phyloP scores from a whole-genome alignment of 2,113 vertebrate genomes.

The Nipponia nippon region DNA sequence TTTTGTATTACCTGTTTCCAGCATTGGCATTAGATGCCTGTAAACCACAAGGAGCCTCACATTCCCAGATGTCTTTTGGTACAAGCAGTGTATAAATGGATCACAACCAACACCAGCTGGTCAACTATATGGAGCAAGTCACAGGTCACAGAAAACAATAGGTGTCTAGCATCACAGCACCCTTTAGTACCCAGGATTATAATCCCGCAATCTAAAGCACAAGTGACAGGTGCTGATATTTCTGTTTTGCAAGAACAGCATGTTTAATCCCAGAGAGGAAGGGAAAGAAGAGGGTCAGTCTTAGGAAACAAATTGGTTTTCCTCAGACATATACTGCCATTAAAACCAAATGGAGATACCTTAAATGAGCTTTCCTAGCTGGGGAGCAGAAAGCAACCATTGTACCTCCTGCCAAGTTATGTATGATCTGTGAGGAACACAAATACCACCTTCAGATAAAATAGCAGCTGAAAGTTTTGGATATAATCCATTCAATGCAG shows the following conservation, averaged over 20 bases:
- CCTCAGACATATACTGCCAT: neutral
- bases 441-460: neutral
- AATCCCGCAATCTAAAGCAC: neutral
- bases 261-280: neutral
- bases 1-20: neutral
- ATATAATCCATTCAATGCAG: neutral
- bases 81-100: neutral
- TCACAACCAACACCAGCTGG: neutral
- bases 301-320: neutral
- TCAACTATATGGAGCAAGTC: neutral
- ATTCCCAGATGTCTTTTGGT: neutral
- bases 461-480: neutral
- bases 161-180: neutral
- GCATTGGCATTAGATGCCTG: neutral
- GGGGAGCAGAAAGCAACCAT: neutral
- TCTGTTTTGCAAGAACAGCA: neutral
- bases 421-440: neutral
- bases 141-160: neutral
- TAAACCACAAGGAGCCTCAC: neutral
- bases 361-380: neutral
- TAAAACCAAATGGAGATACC: neutral
- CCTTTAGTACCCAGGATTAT: neutral
- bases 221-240: rapidly evolving
- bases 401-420: neutral
- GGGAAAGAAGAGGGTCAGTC: neutral